phyloP scores from a whole-genome alignment of 2,888 invertebrate genomes.

The Fissipunctia ypsillon region DNA sequence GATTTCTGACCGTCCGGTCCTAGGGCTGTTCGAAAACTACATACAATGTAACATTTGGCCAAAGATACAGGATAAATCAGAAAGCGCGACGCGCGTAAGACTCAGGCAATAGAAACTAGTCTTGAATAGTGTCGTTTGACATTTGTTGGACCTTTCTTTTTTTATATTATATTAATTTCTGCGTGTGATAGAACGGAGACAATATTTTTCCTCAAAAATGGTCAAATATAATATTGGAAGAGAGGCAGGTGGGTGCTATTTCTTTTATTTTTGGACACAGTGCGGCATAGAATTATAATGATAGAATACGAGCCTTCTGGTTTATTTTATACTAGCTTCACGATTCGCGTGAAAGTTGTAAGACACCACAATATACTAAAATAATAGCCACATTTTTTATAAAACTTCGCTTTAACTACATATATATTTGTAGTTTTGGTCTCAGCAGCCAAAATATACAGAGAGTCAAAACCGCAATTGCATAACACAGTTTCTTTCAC shows the following conservation, averaged over 20 bases:
- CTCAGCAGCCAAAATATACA: too few relatives aligned
- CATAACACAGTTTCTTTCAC: too few relatives aligned
- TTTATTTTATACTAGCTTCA: background rate
- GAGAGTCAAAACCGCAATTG: too few relatives aligned
- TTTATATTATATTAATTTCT: background rate
- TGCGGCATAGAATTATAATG: background rate
- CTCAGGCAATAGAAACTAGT: background rate
- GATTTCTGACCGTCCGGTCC: constrained; percentile 25
- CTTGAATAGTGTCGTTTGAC: background rate
- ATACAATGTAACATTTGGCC: constrained; percentile 57
- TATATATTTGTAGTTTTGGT: too few relatives aligned
- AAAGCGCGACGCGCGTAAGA: background rate
- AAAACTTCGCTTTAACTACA: too few relatives aligned
- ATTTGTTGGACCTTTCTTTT: background rate
- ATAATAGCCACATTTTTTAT: too few relatives aligned
- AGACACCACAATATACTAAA: too few relatives aligned
- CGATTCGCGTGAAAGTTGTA: too few relatives aligned
- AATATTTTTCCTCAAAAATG: background rate
- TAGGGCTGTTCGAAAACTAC: constrained; percentile 40
- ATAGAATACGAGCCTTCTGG: background rate
- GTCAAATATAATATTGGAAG: background rate
- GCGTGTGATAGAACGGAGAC: background rate
- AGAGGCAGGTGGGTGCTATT: background rate
- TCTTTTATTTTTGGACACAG: background rate
- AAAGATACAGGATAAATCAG: constrained; percentile 1